Percentiles rank a stretch among this genome's conserved stretches.
phyloP scores from a whole-genome alignment of 23 tunicate species.

The Ciona savignyi region DNA sequence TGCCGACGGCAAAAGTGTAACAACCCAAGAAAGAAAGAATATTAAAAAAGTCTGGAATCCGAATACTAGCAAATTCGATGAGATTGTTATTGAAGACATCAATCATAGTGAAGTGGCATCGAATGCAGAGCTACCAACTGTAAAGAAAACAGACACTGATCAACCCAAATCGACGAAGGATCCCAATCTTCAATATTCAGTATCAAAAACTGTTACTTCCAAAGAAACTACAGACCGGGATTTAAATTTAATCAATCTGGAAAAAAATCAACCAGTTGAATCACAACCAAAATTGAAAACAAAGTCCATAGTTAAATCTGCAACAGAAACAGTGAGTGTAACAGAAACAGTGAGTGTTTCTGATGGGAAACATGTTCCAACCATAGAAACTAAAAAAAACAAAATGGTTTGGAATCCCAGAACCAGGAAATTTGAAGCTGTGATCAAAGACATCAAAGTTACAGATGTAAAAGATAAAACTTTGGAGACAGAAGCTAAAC shows the following conservation, averaged over 20 bases:
- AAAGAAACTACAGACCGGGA: not conserved
- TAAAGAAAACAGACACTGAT: too few relatives aligned
- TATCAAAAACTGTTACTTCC: not conserved
- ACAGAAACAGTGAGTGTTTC: not conserved
- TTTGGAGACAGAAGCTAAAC: too few relatives aligned
- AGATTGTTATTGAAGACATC: too few relatives aligned
- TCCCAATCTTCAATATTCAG: not conserved
- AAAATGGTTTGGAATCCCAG: conserved; percentile 51
- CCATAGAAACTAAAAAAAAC: conserved; percentile 10
- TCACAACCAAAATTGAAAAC: not conserved
- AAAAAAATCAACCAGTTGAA: not conserved
- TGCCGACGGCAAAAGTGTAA: not conserved
- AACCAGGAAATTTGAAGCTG: conserved; percentile 33
- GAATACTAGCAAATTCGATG: conserved; percentile 23
- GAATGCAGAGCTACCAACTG: not conserved
- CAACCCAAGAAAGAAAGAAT: not conserved
- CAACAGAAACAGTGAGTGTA: not conserved
- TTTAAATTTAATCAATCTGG: not conserved
- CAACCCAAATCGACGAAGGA: not conserved
- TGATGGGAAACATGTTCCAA: conserved; percentile 4
- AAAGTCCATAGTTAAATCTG: not conserved
- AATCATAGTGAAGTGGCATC: not conserved
- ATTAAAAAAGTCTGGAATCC: conserved; percentile 32
- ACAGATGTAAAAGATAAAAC: too few relatives aligned
- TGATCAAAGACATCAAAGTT: conserved; percentile 14